These are phyloP conservation scores for Troides oblongomaculatus DNA, from an alignment of 2,888 invertebrate genomes.

Conservation along the genomic window DNA sequence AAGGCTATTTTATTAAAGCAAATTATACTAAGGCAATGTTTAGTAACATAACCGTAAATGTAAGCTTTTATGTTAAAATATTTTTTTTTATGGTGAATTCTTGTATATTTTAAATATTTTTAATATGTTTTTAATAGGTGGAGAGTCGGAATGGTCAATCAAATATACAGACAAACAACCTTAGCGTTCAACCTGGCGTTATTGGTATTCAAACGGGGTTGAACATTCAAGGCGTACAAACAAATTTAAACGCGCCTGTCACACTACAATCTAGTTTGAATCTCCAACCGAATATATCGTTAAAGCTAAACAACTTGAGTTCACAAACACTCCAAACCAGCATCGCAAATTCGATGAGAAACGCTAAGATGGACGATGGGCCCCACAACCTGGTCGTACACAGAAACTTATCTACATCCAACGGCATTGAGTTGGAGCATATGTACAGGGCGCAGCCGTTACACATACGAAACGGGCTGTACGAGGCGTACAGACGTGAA, in stretches of 20 bases:
- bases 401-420: conserved; percentile 50
- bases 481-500: conserved; percentile 60
- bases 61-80: neutral
- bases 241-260: conserved; percentile 47
- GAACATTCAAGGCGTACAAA: conserved; percentile 42
- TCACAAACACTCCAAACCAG: conserved; percentile 51
- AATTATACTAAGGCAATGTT: neutral
- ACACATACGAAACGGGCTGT: conserved; percentile 63
- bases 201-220: conserved; percentile 58
- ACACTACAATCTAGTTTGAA: conserved; percentile 51
- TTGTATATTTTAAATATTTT: neutral
- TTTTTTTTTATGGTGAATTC: neutral
- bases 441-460: conserved; percentile 47
- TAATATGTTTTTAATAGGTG: conserved; percentile 45
- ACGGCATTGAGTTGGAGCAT: conserved; percentile 69
- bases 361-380: conserved; percentile 49
- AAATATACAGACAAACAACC: conserved; percentile 52
- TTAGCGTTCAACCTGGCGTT: conserved; percentile 51
- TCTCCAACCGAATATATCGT: conserved; percentile 59
- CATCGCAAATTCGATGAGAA: conserved; percentile 56
- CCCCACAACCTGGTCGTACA: conserved; percentile 69
- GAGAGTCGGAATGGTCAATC: conserved; percentile 68
- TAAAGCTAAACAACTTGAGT: conserved; percentile 54
- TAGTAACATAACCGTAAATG: neutral
- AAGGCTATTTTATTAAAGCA: neutral